Conservation (phyloP, 1,140 invertebrate species). For the Drosophila rhopaloa region DNA sequence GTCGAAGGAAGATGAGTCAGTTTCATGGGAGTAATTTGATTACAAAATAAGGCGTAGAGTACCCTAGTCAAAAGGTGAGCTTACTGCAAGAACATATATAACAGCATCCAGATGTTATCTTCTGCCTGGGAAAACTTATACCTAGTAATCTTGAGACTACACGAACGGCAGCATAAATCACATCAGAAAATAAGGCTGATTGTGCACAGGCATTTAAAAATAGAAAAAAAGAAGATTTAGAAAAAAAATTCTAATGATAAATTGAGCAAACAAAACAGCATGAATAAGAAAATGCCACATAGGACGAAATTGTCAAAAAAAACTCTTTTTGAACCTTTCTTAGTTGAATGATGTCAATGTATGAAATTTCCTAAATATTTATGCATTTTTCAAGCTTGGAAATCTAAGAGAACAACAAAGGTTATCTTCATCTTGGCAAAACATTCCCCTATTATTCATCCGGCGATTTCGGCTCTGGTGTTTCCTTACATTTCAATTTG, state of each 20-base stretch:
- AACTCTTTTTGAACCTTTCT: not conserved
- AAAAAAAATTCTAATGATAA: too few species aligned
- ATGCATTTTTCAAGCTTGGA: not conserved
- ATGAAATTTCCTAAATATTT: not conserved
- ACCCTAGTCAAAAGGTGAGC: slow-evolving; percentile 1
- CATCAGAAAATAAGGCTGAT: too few species aligned
- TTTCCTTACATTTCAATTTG: slow-evolving; percentile 61
- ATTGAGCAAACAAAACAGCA: too few species aligned
- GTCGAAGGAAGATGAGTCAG: not conserved
- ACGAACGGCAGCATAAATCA: too few species aligned
- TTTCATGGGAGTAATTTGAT: not conserved
- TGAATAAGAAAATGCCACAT: too few species aligned
- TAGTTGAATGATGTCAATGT: not conserved
- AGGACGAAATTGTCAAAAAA: too few species aligned
- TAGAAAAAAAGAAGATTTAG: too few species aligned
- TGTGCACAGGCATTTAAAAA: too few species aligned
- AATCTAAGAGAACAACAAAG: not conserved
- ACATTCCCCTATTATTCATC: slow-evolving; percentile 27
- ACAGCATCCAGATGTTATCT: slow-evolving; percentile 1
- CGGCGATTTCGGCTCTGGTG: slow-evolving; percentile 1
- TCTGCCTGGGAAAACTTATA: not conserved
- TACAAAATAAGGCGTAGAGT: slow-evolving; percentile 19
- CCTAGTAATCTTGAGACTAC: too few species aligned
- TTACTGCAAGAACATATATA: not conserved
- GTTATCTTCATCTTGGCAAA: slow-evolving; percentile 28